These are phyloP conservation scores for Nothoprocta pentlandii DNA, from an alignment of 2,113 vertebrate species.

Conservation along the genomic window DNA sequence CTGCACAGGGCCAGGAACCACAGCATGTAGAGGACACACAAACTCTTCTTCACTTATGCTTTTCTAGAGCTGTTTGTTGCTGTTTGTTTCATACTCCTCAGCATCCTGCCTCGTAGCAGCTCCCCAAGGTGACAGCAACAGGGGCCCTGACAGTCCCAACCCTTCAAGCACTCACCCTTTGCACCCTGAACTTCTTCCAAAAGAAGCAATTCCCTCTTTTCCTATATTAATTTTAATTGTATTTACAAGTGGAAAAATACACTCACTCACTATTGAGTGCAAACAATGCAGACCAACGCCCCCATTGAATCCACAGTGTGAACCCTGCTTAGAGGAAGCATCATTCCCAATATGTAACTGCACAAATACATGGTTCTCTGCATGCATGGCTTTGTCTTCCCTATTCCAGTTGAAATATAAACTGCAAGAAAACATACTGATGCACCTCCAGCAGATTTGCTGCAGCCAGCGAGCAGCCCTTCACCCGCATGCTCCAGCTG, in stretches of 20 bases:
- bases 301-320: neutral
- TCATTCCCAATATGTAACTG: neutral
- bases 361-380: neutral
- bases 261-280: neutral
- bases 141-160: neutral
- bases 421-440: neutral
- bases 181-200: neutral
- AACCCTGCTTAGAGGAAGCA: neutral
- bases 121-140: neutral
- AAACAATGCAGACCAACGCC: neutral
- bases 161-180: neutral
- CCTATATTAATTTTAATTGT: neutral
- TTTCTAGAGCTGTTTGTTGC: neutral
- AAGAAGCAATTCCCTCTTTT: neutral
- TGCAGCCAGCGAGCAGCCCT: rapidly evolving
- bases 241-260: neutral
- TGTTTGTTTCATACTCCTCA: neutral
- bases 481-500: neutral
- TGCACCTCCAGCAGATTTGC: neutral
- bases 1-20: neutral
- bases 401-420: neutral
- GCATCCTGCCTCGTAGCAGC: neutral
- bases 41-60: neutral
- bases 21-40: neutral
- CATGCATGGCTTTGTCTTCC: rapidly evolving